Evolutionary conservation across 2,888 invertebrate species (phyloP), one percentile per base, ranked within the genome.

Genomic region (Cepaea hortensis): DNA sequence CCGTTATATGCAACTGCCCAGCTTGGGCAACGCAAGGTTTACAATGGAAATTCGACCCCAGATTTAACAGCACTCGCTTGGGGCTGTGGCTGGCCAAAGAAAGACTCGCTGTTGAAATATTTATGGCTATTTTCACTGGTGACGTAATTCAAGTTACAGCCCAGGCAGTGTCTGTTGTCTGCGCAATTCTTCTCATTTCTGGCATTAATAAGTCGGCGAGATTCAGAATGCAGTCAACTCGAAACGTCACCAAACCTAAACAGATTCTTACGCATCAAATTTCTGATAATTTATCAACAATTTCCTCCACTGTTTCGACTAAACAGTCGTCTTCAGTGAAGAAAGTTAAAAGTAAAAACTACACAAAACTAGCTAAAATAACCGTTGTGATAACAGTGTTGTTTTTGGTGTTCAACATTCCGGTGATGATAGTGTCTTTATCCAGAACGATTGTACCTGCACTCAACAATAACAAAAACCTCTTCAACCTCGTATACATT

Each of bases 1-100:
- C 55, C 3, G 55, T 61, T 73, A 61, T 35, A 15, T 83, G 83
- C 9, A 72, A 55, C 62, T 72, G 55, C 13, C 83, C 83, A 73
- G 61, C 75, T 7, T 83, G 83, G 83, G 83, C 83, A 1, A 83
- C 72, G 3, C 83, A 83, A 61, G 61, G 73, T 35, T 61, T 83
- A 20, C 73, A n/a, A 15, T 50, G 50, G 55, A 35, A 11, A n/a
- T 73, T 50, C 18, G 35, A 73, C 55, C 61, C 83, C 2, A 55
- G 20, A 46, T 61, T 73, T 61, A 83, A 83, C 61, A 18, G 61
- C 3, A 73, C 61, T 3, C 83, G 73, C 23, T n/a, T 83, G 50
- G 61, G 20, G 4, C 7, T 83, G 18, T 83, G 83, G 83, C 18
- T 83, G 4, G n/a, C 73, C 9, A 61, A n/a, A 50, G 13, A 48